Base-by-base conservation (phyloP, 2,113 vertebrate genomes). In the Sander vitreus region DNA sequence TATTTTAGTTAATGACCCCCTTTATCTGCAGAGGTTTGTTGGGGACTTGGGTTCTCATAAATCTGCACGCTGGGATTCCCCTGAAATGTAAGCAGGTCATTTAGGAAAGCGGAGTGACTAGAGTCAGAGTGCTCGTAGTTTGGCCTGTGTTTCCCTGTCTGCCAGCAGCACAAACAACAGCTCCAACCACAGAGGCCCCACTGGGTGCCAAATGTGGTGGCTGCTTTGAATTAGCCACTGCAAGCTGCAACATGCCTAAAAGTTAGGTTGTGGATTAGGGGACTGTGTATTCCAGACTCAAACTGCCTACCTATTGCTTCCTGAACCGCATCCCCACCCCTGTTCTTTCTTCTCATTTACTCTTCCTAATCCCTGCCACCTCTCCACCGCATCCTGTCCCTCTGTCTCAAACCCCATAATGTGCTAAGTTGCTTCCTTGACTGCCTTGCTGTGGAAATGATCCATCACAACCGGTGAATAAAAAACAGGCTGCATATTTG, bases 141-240 rank as follows among this genome's bases (percentile, higher is more conserved):
- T 71, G 76, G 86, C 87, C 78, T 83, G 78, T 86, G 85, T 84
- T 81, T 84, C 82, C 83, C 75, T 76, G 81, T 80, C 84, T 89
- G 81, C 83, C 79, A 81, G 91, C 83, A 90, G 85, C 81, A 88
- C 23, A 73, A 93, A 92, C 92, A 93, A 91, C 92, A 94, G 88
- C 92, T 87, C 73, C 74, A 87, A 94, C 94, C 94, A 90, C 94
- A 94, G 89, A 92, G 94, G 91, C 91, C 81, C 86, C 73, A 59
- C 84, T 85, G 82, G 78, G 91, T 94, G 93, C 94, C 93, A 94
- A 94, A 88, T 92, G 81, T 36, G 79, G 90, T 89, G 92, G 89
- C 93, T 95, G 94, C 92, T 94, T 94, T 93, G 93, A 95, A 95
- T 95, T 94, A 95, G 92, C 89, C 94, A 85, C 87, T 85, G 92